Percentiles rank a stretch among this genome's conserved stretches.
Evolutionary conservation across 2,113 vertebrate species (phyloP).

Genomic region (Melanerpes formicivorus): DNA sequence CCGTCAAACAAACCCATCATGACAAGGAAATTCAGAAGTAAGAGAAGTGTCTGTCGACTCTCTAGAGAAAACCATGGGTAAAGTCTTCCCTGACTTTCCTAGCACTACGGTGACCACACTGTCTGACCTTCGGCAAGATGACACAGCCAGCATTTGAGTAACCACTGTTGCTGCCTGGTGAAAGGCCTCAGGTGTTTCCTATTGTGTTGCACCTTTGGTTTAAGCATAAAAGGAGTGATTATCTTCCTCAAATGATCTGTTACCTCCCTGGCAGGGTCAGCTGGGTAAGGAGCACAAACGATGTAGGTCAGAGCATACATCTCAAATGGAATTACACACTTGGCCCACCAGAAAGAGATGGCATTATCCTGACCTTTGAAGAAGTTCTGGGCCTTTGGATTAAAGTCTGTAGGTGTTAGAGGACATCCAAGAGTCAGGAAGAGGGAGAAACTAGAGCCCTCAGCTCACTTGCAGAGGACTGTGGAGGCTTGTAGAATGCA

Average conservation of each 20-base stretch:
- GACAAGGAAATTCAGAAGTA: constrained; percentile 48
- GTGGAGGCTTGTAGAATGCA: neutral
- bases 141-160: neutral
- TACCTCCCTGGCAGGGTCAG: neutral
- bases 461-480: neutral
- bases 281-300: neutral
- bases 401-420: neutral
- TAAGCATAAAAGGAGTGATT: neutral
- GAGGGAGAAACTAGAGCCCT: neutral
- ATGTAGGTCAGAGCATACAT: neutral
- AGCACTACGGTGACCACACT: neutral
- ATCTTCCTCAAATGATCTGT: neutral
- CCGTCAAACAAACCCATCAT: constrained; percentile 37
- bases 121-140: neutral
- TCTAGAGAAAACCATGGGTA: neutral
- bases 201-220: neutral
- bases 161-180: neutral
- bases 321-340: rapidly evolving
- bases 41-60: neutral
- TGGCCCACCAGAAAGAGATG: neutral
- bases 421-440: neutral
- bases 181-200: neutral
- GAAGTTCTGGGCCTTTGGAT: neutral
- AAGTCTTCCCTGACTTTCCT: neutral
- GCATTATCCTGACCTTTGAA: neutral